Base-by-base conservation (phyloP, 2,113 vertebrate species). In the Odobenus rosmarus region DNA sequence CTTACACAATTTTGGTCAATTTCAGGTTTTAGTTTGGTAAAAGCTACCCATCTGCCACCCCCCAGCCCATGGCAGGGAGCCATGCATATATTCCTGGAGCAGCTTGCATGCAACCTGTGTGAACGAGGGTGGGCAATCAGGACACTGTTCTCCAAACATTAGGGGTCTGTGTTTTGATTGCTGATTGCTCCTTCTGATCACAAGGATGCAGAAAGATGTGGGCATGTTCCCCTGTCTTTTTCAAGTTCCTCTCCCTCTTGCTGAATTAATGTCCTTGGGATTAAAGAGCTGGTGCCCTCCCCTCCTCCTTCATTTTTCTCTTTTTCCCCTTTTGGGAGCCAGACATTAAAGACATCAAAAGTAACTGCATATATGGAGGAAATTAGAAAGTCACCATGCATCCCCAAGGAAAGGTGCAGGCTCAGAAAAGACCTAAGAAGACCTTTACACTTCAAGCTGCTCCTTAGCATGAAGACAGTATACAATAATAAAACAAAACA, bases 361-460 rank as follows among this genome's bases (percentile, higher is more conserved):
- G 55, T 19, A 88, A 55, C 51, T 59, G 62, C 19, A 18, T 87
- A 81, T 79, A 49, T 14, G 36, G 62, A 86, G 33, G 21, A 87
- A 95, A 61, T 95, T 77, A 80, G 26, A 92, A 80, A n/a, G 67
- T 89, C 77, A 92, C 28, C 53, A 14, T 80, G 72, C 53, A 76
- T 83, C 14, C 28, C 39, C 61, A 61, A 5, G 24, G 12, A 61
- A 79, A 80, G 53, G 18, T 59, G 28, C 26, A 23, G 51, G 14
- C 74, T 80, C 24, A 61, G 72, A 71, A 83, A 72, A 88, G 64
- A 55, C 13, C 42, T n/a, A 79, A 62, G 33, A 24, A 79, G 33
- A 79, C 39, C 19, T 74, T 69, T 71, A 33, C 19, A 91, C 28
- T 19, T 69, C 33, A 61, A 39, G 57, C 49, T 88, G 18, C 51